These are phyloP conservation scores for Drosophila parabipectinata DNA, from an alignment of 1,140 invertebrate genomes.

Conservation along the genomic window DNA sequence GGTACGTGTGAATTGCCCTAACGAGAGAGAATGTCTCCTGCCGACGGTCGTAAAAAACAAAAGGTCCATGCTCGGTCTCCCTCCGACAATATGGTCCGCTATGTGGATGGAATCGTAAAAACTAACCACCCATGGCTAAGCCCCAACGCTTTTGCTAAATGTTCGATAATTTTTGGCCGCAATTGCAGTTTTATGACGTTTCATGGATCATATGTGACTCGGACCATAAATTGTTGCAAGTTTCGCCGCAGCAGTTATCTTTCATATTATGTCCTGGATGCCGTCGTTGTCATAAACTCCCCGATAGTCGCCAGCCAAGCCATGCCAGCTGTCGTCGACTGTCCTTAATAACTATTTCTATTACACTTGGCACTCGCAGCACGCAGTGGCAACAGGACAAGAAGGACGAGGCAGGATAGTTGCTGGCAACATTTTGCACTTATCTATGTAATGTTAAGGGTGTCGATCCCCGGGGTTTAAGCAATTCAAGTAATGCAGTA, in stretches of 20 bases:
- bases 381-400: constrained; percentile 46
- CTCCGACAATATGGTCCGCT: neutral
- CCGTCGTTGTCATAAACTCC: constrained; percentile 60
- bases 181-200: constrained; percentile 78
- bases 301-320: constrained; percentile 50
- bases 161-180: constrained; percentile 78
- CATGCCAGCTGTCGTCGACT: constrained; percentile 46
- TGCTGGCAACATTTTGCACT: constrained; percentile 68
- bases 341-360: constrained; percentile 80
- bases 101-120: constrained; percentile 49
- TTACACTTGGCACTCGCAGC: constrained; percentile 73
- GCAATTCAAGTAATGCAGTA: constrained; percentile 7
- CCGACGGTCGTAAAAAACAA: constrained; percentile 72
- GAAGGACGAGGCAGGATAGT: constrained; percentile 29
- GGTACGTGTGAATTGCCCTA: constrained; percentile 67
- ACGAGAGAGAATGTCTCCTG: constrained; percentile 50
- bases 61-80: constrained; percentile 49
- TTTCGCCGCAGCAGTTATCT: constrained; percentile 40
- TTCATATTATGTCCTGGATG: constrained; percentile 27
- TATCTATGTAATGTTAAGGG: constrained; percentile 53
- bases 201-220: constrained; percentile 68
- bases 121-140: constrained; percentile 70
- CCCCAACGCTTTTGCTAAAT: constrained; percentile 74
- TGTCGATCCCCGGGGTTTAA: constrained; percentile 40
- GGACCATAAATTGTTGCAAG: constrained; percentile 70